phyloP scores from a whole-genome alignment of 2,113 vertebrate species.

The Myrmecobius fasciatus region DNA sequence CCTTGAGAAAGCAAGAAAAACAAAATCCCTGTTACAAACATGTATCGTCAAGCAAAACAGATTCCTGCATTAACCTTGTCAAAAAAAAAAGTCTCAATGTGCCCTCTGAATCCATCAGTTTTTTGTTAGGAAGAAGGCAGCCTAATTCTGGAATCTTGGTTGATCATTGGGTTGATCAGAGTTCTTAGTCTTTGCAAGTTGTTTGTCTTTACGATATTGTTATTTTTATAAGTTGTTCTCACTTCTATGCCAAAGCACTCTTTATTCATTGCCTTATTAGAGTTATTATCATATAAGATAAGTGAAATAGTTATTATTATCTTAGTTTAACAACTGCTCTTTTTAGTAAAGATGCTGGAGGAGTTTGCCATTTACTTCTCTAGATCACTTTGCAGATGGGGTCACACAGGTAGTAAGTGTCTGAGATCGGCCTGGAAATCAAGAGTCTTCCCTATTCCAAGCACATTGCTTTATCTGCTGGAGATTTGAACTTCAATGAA shows the following conservation, averaged over 20 bases:
- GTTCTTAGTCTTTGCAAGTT: background rate
- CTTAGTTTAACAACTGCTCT: background rate
- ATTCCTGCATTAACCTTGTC: background rate
- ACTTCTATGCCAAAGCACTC: background rate
- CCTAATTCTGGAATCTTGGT: background rate
- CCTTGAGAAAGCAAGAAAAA: background rate
- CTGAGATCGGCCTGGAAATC: too few species aligned
- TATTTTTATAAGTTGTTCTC: background rate
- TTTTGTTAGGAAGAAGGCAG: background rate
- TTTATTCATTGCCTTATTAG: background rate
- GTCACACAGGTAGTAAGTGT: too few species aligned
- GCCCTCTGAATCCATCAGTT: background rate
- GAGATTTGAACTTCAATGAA: background rate
- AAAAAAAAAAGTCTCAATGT: background rate
- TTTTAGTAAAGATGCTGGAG: background rate
- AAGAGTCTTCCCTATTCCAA: too few species aligned
- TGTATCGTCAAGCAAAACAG: background rate
- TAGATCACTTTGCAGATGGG: background rate
- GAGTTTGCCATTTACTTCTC: background rate
- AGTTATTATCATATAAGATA: background rate
- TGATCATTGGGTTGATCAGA: background rate
- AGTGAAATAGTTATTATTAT: background rate
- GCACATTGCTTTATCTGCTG: background rate
- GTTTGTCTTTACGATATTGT: background rate
- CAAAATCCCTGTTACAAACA: background rate